These are phyloP conservation scores for Propithecus deckenii DNA, from an alignment of 2,797 vertebrate species.

Conservation along the genomic window DNA sequence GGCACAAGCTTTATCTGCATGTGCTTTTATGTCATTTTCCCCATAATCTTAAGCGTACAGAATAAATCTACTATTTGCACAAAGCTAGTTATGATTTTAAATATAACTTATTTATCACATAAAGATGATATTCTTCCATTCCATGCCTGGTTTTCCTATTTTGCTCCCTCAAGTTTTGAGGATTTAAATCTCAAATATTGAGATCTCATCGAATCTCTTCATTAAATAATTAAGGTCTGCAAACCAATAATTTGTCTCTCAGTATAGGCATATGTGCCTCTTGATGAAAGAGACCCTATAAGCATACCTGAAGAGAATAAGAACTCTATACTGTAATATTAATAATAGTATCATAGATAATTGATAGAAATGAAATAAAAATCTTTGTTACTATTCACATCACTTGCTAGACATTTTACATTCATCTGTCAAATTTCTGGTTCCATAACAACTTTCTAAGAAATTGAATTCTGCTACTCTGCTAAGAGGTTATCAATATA, in stretches of 20 bases:
- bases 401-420: neutral
- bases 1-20: slow-evolving; percentile 69
- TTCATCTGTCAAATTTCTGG: neutral
- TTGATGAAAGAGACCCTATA: neutral
- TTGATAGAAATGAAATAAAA: neutral
- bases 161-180: slow-evolving; percentile 46
- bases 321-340: neutral
- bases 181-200: slow-evolving; percentile 68
- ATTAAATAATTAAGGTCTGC: slow-evolving; percentile 61
- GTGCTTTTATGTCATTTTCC: slow-evolving; percentile 44
- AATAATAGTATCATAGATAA: neutral
- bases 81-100: slow-evolving; percentile 59
- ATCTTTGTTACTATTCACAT: neutral
- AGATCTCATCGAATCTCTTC: slow-evolving; percentile 54
- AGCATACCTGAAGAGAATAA: neutral
- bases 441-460: slow-evolving; percentile 28
- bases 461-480: slow-evolving; percentile 38
- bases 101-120: slow-evolving; percentile 37
- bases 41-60: neutral
- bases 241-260: neutral
- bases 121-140: slow-evolving; percentile 54
- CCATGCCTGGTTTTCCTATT: neutral
- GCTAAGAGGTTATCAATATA: slow-evolving; percentile 28
- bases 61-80: slow-evolving; percentile 62
- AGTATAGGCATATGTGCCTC: neutral